Evolutionary conservation across 2,888 invertebrate species (phyloP), one percentile per base, ranked within the genome.

Genomic region (Phoronis australis): DNA sequence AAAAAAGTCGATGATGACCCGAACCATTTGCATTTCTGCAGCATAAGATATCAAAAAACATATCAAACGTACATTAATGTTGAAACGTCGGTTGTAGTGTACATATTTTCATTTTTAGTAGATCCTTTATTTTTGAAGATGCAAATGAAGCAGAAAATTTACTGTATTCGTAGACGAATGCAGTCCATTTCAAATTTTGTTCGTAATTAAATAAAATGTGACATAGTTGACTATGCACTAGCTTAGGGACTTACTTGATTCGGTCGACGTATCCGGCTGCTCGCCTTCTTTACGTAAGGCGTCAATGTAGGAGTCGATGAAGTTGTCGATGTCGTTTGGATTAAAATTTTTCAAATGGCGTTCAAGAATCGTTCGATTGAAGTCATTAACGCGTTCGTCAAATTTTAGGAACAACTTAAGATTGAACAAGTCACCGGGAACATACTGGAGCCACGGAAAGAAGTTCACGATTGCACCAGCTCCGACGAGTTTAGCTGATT

Each of bases 291-390:
- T 38, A 3, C n/a, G n/a, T n/a, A n/a, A n/a, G n/a, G n/a, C n/a
- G n/a, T n/a, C n/a, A n/a, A 55, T 40, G 24, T 48, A 59, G 12
- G 54, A 48, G 26, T 55, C 57, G 9, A 55, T 50, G 21, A 52
- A 54, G 42, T 59, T 58, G 24, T 49, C 43, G 5, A 44, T 42
- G 40, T 56, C 46, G 4, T 51, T 48, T 38, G 43, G 49, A 25
- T 56, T 47, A 42, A 52, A 59, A 24, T 42, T 44, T 20, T 42
- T 42, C 21, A 42, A 38, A 47, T 59, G 59, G 4, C 50, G 45
- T 4, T 47, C 45, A 9, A 52, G 42, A 25, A 47, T 25, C 4
- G 27, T 45, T 22, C 38, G 23, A 24, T 51, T 24, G 21, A 35
- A 35, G 3, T 35, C 24, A n/a, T 40, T 12, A 43, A 27, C 37